These are phyloP conservation scores for Ips nitidus DNA, from an alignment of 1,140 invertebrate genomes.

Conservation along the genomic window DNA sequence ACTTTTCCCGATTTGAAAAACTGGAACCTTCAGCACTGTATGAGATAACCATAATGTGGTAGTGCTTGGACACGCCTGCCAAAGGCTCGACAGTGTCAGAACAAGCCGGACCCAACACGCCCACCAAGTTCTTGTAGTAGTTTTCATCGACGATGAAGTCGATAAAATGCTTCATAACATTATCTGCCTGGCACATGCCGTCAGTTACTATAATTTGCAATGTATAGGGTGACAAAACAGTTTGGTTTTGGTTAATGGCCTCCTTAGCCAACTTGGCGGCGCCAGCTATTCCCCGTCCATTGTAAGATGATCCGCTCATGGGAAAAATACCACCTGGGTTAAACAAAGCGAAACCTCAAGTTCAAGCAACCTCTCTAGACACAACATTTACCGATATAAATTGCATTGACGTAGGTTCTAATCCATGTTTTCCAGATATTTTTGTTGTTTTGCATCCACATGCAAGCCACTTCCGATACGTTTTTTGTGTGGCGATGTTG, in stretches of 20 bases:
- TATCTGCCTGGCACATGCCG: constrained; percentile 73
- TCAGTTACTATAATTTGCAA: constrained; percentile 63
- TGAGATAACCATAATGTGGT: constrained; percentile 74
- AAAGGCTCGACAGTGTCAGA: constrained; percentile 82
- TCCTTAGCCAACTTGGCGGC: constrained; percentile 67
- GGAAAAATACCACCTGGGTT: constrained; percentile 79
- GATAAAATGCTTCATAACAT: constrained; percentile 79
- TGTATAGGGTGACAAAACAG: constrained; percentile 64
- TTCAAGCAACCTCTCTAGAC: constrained; percentile 1
- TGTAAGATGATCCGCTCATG: constrained; percentile 56
- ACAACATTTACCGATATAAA: constrained; percentile 29
- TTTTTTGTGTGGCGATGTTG: constrained; percentile 13
- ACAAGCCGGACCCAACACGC: constrained; percentile 81
- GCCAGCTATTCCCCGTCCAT: constrained; percentile 62
- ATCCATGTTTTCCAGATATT: constrained; percentile 37
- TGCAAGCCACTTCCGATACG: constrained; percentile 69
- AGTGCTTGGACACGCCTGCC: constrained; percentile 77
- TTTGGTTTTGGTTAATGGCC: constrained; percentile 65
- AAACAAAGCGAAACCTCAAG: background rate
- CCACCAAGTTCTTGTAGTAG: constrained; percentile 61
- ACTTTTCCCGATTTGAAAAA: constrained; percentile 68
- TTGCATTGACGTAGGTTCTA: constrained; percentile 35
- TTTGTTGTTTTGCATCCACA: constrained; percentile 59
- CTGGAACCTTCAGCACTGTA: constrained; percentile 79
- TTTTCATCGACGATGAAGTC: constrained; percentile 64